Evolutionary conservation across 35 echinoderm and acorn worm genomes (phyloP).

Genomic region (Ophiothrix spiculata): DNA sequence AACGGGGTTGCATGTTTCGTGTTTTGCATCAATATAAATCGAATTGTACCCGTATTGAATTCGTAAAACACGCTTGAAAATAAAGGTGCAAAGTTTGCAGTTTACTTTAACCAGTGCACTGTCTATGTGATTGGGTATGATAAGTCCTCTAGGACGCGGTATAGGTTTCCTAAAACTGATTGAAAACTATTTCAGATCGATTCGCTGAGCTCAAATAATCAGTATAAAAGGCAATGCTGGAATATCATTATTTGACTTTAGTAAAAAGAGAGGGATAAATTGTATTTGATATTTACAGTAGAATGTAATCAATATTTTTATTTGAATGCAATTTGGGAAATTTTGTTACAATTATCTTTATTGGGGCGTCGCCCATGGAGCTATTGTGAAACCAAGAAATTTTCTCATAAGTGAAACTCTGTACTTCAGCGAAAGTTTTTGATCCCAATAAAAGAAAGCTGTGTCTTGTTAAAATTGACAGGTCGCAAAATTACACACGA

Average conservation of each 20-base stretch:
- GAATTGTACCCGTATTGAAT: not conserved
- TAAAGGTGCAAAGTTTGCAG: not conserved
- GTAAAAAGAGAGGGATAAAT: not conserved
- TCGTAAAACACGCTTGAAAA: not conserved
- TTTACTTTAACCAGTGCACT: not conserved
- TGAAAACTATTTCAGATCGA: not conserved
- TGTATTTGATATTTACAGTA: not conserved
- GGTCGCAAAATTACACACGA: too few relatives aligned
- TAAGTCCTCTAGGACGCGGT: not conserved
- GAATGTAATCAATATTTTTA: not conserved
- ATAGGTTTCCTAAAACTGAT: not conserved
- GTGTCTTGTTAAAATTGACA: too few relatives aligned
- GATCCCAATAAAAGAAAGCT: too few relatives aligned
- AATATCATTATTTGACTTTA: not conserved
- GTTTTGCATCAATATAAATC: conserved; percentile 8
- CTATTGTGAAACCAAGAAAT: too few relatives aligned
- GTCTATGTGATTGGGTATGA: not conserved
- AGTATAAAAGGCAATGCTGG: not conserved
- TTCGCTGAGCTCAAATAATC: not conserved
- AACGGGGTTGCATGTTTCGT: not conserved
- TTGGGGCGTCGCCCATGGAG: too few relatives aligned
- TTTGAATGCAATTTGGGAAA: too few relatives aligned
- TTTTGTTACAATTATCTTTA: too few relatives aligned
- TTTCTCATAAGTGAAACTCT: too few relatives aligned
- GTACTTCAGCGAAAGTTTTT: too few relatives aligned